Evolutionary conservation across 2,888 invertebrate genomes (phyloP).

Genomic region (Aphodius sticticus): DNA sequence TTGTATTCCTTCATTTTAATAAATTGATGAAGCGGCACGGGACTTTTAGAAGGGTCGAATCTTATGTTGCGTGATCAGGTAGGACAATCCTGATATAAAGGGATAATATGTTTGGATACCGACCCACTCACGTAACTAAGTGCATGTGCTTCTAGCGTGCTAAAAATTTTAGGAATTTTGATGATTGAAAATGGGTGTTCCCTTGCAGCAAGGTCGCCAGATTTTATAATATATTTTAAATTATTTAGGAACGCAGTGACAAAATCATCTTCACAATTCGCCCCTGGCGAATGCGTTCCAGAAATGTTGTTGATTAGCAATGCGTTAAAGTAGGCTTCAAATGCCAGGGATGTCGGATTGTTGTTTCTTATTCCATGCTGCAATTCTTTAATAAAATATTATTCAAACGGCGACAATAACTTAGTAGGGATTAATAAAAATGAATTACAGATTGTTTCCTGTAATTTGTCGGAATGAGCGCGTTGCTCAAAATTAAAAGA

Average conservation of each 20-base stretch:
- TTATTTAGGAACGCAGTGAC: neutral
- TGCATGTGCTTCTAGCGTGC: neutral
- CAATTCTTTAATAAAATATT: too few species aligned
- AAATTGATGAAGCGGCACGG: neutral
- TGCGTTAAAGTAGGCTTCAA: too few species aligned
- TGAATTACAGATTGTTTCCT: neutral
- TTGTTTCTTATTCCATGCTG: conserved; percentile 8
- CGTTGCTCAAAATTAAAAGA: neutral
- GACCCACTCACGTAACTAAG: neutral
- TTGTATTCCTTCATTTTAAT: neutral
- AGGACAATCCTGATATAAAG: neutral
- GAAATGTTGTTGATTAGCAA: neutral
- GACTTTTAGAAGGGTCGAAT: neutral
- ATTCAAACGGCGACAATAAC: too few species aligned
- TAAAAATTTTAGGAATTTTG: neutral
- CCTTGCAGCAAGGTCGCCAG: too few species aligned
- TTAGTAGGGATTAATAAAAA: too few species aligned
- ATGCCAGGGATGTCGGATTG: conserved; percentile 6
- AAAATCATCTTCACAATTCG: neutral
- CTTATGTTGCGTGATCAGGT: neutral
- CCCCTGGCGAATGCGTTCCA: neutral
- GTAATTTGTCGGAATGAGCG: neutral
- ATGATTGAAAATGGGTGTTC: neutral
- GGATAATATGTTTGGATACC: neutral
- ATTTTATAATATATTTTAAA: neutral